A percentile compares a stretch with the other conserved stretches of the same genome.
Conservation (phyloP, 2,113 vertebrate genomes). For the Spea bombifrons region DNA sequence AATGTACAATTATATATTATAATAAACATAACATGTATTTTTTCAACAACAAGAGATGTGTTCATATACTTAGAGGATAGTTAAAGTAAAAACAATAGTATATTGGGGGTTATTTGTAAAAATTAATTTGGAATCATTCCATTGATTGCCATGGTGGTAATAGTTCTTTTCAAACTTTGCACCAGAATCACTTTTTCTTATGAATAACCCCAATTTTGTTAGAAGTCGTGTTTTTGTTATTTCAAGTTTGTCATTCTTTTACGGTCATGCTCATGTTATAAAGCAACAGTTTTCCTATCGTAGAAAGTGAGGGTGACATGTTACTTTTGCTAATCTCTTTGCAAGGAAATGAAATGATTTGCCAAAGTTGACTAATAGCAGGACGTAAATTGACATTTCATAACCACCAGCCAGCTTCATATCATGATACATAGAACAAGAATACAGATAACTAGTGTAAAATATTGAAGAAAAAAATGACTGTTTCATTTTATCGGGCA, state of each 20-base stretch:
- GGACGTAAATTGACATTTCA: conserved; percentile 41
- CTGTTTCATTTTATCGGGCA: conserved; percentile 40
- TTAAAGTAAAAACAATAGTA: too few species aligned
- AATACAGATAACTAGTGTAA: conserved; percentile 42
- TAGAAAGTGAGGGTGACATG: conserved; percentile 13
- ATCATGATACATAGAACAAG: conserved; percentile 33
- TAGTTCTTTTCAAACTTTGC: too few species aligned
- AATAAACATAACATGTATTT: too few species aligned
- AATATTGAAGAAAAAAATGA: conserved; percentile 41
- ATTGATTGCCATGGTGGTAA: too few species aligned
- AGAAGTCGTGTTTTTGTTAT: neutral
- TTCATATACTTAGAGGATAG: too few species aligned
- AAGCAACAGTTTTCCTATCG: conserved; percentile 3
- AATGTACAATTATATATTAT: too few species aligned
- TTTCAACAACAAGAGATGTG: too few species aligned
- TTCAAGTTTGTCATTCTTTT: neutral
- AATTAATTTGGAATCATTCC: too few species aligned
- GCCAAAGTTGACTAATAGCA: conserved; percentile 37
- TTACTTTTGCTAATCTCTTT: conserved; percentile 31
- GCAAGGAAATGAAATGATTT: conserved; percentile 40
- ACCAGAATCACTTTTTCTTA: too few species aligned
- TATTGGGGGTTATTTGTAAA: too few species aligned
- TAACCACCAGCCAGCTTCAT: conserved; percentile 38
- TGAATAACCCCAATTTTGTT: too few species aligned
- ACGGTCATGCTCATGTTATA: neutral